Base-by-base conservation (phyloP, 2,113 vertebrate species). In the Crotalus helleri region DNA sequence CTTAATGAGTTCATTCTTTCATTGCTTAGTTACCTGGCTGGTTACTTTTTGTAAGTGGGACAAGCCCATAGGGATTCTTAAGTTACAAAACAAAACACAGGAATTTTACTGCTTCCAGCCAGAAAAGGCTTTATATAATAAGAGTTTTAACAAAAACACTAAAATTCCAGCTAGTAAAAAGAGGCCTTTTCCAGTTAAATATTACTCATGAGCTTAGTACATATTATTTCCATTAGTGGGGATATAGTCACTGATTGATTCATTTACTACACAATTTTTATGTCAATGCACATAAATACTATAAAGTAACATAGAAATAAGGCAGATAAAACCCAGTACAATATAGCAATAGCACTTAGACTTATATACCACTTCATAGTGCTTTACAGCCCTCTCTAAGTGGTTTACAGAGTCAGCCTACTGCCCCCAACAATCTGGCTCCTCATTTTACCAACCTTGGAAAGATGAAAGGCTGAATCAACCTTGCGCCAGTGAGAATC, bases 141-240 rank as follows among this genome's bases (percentile, higher is more conserved):
- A 23, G 55, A 55, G 29, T 49, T 46, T 64, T 33, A 64, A 64
- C 17, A 9, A 87, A n/a, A 90, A 39, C 23, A 85, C n/a, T 26
- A 26, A 33, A 51, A 85, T 91, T 17, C 69, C 90, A 64, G 81
- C 91, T 39, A n/a, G 26, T 1, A 74, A 89, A 61, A 87, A 0
- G 4, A 81, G 92, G 85, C 93, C 15, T 90, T 94, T 64, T 91
- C 88, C 88, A 91, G 90, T 15, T 93, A 93, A 94, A 94, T 89
- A 3, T n/a, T 86, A 90, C 0, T 55, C 87, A 46, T 49, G 74
- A 85, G 92, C 1, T 94, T 74, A 88, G 91, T 15, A 87, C 23
- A 94, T 8, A 59, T 13, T 88, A 91, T 7, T 57, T 46, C 33
- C 92, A 94, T 87, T 93, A 92, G 95, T 59, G 90, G 93, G 6